A percentile compares a stretch with the other conserved stretches of the same genome.
These are phyloP conservation scores for Phaonia tiefii DNA, from an alignment of 2,888 invertebrate genomes.

Conservation along the genomic window DNA sequence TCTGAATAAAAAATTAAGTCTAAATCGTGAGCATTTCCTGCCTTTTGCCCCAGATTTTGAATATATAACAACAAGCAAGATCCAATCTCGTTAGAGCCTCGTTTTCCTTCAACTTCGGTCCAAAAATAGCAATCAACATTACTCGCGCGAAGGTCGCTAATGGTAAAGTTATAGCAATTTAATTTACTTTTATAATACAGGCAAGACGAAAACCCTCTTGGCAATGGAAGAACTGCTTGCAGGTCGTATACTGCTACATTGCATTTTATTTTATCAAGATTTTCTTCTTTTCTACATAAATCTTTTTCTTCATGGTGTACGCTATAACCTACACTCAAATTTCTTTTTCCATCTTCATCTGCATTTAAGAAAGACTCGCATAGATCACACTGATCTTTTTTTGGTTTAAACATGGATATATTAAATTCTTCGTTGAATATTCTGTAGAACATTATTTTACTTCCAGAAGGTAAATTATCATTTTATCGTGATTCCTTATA, in stretches of 20 bases:
- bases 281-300: conserved; percentile 51
- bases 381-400: conserved; percentile 67
- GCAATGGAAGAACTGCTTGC: conserved; percentile 52
- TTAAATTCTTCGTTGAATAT: conserved; percentile 36
- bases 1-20: no score
- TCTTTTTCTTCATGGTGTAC: conserved; percentile 51
- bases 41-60: conserved; percentile 51
- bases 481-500: conserved; percentile 60
- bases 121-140: conserved; percentile 73
- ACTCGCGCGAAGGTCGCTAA: no score
- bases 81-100: conserved; percentile 69
- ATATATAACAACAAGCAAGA: conserved; percentile 64
- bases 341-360: conserved; percentile 43
- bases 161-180: no score
- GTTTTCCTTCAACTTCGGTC: conserved; percentile 72
- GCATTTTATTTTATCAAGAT: conserved; percentile 45
- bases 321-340: conserved; percentile 21
- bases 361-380: conserved; percentile 47
- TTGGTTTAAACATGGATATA: conserved; percentile 58
- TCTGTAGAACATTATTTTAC: conserved; percentile 51
- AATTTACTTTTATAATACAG: conserved; percentile 51
- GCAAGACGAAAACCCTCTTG: conserved; percentile 54
- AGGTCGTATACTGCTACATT: conserved; percentile 62
- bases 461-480: conserved; percentile 54
- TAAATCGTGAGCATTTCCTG: no score